Conservation (phyloP, 2,113 vertebrate species). For the Amblyornis subalaris region DNA sequence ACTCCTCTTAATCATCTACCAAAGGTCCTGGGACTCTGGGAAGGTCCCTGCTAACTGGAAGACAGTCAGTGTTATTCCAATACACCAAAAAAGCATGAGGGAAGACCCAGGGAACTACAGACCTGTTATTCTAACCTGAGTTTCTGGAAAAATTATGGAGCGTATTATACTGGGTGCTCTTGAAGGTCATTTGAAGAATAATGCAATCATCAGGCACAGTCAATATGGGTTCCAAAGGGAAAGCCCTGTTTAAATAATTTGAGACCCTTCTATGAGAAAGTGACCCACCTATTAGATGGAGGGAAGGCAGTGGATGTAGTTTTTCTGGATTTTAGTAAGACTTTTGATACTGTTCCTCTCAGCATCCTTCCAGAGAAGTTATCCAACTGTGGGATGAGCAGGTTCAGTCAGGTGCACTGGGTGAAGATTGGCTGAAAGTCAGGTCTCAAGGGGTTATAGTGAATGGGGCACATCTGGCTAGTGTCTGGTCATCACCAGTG, state of each 20-base stretch:
- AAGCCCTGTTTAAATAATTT: background rate
- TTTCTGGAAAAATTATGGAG: background rate
- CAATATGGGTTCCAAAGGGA: background rate
- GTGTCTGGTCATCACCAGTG: background rate
- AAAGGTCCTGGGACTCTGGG: background rate
- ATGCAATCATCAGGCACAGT: background rate
- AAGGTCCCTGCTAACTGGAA: background rate
- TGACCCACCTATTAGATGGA: background rate
- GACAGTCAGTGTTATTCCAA: background rate
- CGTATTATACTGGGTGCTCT: rapidly evolving
- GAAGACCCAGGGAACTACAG: background rate
- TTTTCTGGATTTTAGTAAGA: background rate
- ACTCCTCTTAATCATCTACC: background rate
- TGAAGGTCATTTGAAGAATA: background rate
- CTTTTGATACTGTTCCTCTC: background rate
- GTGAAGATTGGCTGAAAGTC: background rate
- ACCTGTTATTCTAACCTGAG: background rate
- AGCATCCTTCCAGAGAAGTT: background rate
- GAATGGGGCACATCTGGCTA: background rate
- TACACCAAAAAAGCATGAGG: background rate
- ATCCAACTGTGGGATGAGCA: background rate
- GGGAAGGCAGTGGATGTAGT: background rate
- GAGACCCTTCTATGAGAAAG: background rate
- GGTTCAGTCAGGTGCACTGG: background rate
- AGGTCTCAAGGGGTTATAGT: background rate